Evolutionary conservation across 2,888 invertebrate genomes (phyloP), one percentile per base, ranked within the genome.

Genomic region (Drosophila imparisetae): DNA sequence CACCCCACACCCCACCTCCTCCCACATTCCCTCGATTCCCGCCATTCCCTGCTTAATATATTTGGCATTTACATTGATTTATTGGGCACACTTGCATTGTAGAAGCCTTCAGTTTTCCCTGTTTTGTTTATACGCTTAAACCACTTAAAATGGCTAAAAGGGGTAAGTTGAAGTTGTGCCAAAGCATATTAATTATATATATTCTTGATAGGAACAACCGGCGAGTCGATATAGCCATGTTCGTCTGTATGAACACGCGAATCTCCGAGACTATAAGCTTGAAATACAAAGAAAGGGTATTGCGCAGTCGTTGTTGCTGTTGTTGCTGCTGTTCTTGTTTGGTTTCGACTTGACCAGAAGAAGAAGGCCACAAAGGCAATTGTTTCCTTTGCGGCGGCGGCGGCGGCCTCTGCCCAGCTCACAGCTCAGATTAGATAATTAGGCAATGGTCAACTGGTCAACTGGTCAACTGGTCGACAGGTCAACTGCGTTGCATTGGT

Each of bases 51-150:
- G 10, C 24, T 5, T 30, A 52, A 7, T 21, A 45, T 45, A 15
- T 15, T 75, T 75, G 70, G 52, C 70, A 62, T 75, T 66, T 66
- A 75, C 80, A 79, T 77, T 79, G 80, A 77, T 77, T 77, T 70
- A 77, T 79, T 62, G 50, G 62, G 27, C 49, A 21, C 6, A 10
- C 13, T 59, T 15, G 21, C 5, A 24, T 11, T 45, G 49, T 10
- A 45, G 45, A 15, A 8, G 24, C 8, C 15, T 45, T 21, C 21
- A 21, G 21, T 15, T 21, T 21, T 21, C 13, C 13, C 4, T 4
- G 21, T 13, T 45, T 4, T 15, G 7, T 7, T 7, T 15, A 21
- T 45, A 21, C 45, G 21, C 38, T 36, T 38, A 18, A 38, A 0
- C 8, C 21, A 24, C 8, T 45, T 4, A 24, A 45, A 21, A 21